Evolutionary conservation across 2,888 invertebrate species (phyloP).

Genomic region (Drosophila ezoana): DNA sequence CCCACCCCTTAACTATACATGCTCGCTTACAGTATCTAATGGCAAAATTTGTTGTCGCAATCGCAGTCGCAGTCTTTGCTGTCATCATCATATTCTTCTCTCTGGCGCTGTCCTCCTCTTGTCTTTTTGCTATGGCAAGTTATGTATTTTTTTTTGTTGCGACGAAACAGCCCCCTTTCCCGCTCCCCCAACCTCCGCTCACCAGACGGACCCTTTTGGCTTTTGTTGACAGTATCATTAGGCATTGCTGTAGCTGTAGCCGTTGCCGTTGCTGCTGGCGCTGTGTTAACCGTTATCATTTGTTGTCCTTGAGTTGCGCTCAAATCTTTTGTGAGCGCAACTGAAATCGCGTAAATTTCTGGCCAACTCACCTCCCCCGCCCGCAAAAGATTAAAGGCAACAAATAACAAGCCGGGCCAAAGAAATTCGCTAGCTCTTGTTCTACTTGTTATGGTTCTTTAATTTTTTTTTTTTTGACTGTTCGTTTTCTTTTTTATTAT

Average conservation of each 20-base stretch:
- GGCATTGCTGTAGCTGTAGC: constrained; percentile 52
- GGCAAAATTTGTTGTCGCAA: constrained; percentile 71
- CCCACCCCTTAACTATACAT: constrained; percentile 58
- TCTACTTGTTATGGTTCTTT: constrained; percentile 30
- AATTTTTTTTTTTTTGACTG: constrained; percentile 20
- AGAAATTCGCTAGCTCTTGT: constrained; percentile 32
- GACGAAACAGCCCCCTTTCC: background rate
- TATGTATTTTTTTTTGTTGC: constrained; percentile 30
- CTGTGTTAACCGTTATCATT: constrained; percentile 77
- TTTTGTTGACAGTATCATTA: constrained; percentile 79
- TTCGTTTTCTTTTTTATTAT: constrained; percentile 14
- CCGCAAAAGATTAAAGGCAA: constrained; percentile 70
- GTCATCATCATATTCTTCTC: constrained; percentile 72
- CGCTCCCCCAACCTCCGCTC: background rate
- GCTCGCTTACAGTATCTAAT: constrained; percentile 75
- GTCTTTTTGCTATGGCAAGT: constrained; percentile 45
- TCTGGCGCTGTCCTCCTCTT: constrained; percentile 35
- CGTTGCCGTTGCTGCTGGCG: constrained; percentile 33
- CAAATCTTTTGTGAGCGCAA: constrained; percentile 51
- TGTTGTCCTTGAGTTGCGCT: constrained; percentile 77
- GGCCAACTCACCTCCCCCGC: background rate
- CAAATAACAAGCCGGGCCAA: constrained; percentile 55
- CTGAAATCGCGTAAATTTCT: constrained; percentile 74
- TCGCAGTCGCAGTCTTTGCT: constrained; percentile 62
- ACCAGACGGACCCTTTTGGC: constrained; percentile 41